Evolutionary conservation across 2,113 vertebrate species (phyloP), one percentile per base, ranked within the genome.

Genomic region (Malaclemys terrapin): DNA sequence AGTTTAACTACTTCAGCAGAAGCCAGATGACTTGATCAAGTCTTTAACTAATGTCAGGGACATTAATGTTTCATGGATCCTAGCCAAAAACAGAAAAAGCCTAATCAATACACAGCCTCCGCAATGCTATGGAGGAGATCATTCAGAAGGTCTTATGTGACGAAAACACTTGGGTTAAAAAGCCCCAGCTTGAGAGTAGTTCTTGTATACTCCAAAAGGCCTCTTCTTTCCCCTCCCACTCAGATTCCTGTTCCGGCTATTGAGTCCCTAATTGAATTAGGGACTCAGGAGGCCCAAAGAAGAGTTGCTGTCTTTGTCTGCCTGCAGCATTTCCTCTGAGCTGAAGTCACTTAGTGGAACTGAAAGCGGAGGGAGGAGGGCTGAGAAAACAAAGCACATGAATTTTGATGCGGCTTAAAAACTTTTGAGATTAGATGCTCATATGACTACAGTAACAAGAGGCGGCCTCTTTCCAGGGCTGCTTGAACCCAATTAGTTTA

Each of bases 401-500:
- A 97, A 50, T 62, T 97, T 76, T 89, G 82, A 94, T 53, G 50
- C 13, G 72, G 80, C 84, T 96, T 96, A 95, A 97, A 94, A 94
- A 89, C 53, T 94, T 94, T 94, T 0, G 0, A 90, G 91, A 96
- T 97, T 94, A 97, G 88, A 84, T 89, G 69, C 80, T 93, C 88
- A 86, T 80, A 90, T 88, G 93, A 97, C 54, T 72, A 14, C 24
- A 89, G 14, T 11, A 97, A 95, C 83, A 95, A 84, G 42, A 81
- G 10, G 86, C 93, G 25, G 87, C 87, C 19, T 96, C 45, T 92
- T 96, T 96, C 83, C 94, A 96, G 96, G 80, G 93, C 24, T 80
- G 31, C 35, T 95, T 89, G 93, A 91, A 95, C 87, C 50, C 54
- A 96, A 88, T 95, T 93, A 65, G 22, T 84, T 97, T 84, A 86